These are phyloP conservation scores for Neomorphus geoffroyi DNA, from an alignment of 2,797 vertebrate species.

Conservation along the genomic window DNA sequence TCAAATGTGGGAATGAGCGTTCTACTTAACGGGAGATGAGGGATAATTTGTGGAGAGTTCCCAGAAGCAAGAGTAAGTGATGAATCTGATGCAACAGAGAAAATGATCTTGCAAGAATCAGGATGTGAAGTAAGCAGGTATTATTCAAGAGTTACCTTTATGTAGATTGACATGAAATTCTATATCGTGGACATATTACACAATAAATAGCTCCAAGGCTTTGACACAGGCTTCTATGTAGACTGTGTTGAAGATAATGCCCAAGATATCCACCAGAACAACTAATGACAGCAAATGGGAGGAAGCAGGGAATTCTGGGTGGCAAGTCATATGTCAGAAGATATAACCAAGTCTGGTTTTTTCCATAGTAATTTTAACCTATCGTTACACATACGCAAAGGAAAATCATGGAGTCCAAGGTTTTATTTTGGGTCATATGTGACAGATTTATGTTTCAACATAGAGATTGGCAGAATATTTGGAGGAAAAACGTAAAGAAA, in stretches of 20 bases:
- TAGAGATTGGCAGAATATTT: background rate
- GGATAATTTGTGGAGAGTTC: slow-evolving; percentile 4
- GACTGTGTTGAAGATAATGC: background rate
- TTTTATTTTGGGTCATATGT: background rate
- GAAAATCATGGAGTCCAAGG: background rate
- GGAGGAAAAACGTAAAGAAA: background rate
- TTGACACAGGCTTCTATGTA: background rate
- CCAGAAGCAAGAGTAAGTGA: background rate
- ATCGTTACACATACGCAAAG: background rate
- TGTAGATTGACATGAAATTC: slow-evolving; percentile 33
- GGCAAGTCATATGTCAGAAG: background rate
- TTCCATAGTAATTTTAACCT: background rate
- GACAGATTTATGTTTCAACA: background rate
- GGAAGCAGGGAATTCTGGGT: background rate
- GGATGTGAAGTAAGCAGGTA: background rate
- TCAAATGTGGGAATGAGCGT: background rate
- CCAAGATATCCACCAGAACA: background rate
- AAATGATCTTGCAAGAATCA: slow-evolving; percentile 23
- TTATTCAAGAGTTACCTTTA: slow-evolving; percentile 17
- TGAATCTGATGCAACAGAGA: background rate
- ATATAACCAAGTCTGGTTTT: background rate
- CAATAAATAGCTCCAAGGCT: background rate
- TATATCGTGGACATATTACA: background rate
- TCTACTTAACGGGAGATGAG: background rate
- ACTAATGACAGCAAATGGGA: background rate